phyloP scores from a whole-genome alignment of 2,888 invertebrate species.

The Tenthredo distinguenda region DNA sequence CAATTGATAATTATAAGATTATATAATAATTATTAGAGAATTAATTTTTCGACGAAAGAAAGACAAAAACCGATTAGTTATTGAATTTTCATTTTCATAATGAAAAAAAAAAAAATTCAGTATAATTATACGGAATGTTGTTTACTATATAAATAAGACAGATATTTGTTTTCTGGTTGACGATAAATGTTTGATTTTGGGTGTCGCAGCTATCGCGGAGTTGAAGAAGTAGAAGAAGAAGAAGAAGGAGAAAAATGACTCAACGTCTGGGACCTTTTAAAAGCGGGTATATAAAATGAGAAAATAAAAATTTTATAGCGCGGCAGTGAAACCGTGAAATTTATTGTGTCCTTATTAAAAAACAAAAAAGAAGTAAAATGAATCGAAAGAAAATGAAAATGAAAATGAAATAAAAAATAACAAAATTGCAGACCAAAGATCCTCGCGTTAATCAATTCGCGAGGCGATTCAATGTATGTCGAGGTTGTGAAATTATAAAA shows the following conservation, averaged over 20 bases:
- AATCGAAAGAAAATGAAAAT: background rate
- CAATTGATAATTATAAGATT: background rate
- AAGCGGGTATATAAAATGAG: background rate
- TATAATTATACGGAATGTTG: background rate
- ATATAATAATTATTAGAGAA: background rate
- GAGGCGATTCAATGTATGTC: constrained; percentile 45
- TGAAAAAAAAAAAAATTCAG: background rate
- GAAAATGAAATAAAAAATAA: background rate
- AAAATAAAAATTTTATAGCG: background rate
- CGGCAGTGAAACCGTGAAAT: background rate
- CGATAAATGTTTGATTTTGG: background rate
- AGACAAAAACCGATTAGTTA: background rate
- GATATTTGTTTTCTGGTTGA: background rate
- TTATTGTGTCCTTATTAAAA: constrained; percentile 15
- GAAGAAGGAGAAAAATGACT: constrained; percentile 18
- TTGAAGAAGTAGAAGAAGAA: background rate
- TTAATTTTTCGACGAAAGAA: background rate
- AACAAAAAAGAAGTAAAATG: background rate
- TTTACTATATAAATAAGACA: too few species aligned
- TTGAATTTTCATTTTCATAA: too few species aligned
- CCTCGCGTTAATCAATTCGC: constrained; percentile 38
- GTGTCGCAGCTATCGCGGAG: background rate
- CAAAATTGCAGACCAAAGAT: background rate
- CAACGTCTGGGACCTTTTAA: constrained; percentile 47
- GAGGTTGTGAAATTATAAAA: constrained; percentile 46